Evolutionary conservation across 2,888 invertebrate genomes (phyloP).

Genomic region (Latrodectus hesperus): DNA sequence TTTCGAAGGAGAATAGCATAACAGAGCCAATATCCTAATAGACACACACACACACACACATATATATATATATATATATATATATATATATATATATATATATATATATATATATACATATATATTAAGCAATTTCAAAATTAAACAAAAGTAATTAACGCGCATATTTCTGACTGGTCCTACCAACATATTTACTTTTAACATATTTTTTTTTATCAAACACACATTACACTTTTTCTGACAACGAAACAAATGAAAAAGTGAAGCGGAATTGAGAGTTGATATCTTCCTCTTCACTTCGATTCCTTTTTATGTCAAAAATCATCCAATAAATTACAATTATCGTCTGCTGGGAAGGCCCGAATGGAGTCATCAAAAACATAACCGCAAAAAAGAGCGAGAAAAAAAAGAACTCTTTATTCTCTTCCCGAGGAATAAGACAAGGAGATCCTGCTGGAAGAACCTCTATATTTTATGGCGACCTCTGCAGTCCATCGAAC

Average conservation of each 20-base stretch:
- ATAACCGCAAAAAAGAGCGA: neutral
- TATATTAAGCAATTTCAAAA: neutral
- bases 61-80: too few relatives aligned
- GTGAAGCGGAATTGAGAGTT: neutral
- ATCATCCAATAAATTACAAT: constrained; percentile 58
- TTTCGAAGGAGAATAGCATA: too few relatives aligned
- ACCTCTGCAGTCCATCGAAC: constrained; percentile 50
- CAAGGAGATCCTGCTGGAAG: neutral
- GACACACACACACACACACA: too few relatives aligned
- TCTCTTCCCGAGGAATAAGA: neutral
- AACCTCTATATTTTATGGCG: constrained; percentile 45
- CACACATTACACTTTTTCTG: neutral
- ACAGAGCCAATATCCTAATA: too few relatives aligned
- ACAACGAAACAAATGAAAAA: neutral
- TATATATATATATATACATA: too few relatives aligned
- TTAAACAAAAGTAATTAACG: neutral
- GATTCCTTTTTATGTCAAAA: constrained; percentile 19
- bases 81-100: too few relatives aligned
- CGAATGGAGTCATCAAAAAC: constrained; percentile 47
- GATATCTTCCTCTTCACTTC: neutral
- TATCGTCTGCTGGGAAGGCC: constrained; percentile 24
- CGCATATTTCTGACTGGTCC: neutral
- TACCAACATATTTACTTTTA: neutral
- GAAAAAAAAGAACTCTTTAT: neutral
- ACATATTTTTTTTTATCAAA: neutral